Conservation (phyloP, 2,888 invertebrate species). For the Cephalotes varians region DNA sequence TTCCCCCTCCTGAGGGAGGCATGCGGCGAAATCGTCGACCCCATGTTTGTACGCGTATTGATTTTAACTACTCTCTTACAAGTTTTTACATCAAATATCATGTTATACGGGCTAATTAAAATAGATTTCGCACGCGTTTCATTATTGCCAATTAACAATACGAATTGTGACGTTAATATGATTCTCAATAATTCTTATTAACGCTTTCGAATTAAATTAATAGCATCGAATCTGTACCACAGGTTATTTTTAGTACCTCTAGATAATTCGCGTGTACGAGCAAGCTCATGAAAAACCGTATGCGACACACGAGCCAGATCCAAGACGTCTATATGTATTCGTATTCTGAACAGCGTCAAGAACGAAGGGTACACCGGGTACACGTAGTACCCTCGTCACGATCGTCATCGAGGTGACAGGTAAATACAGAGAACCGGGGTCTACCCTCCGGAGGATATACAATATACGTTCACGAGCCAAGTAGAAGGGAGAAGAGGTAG, state of each 20-base stretch:
- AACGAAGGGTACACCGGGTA: slow-evolving; percentile 41
- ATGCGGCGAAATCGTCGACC: slow-evolving; percentile 16
- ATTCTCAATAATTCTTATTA: background rate
- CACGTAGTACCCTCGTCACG: slow-evolving; percentile 81
- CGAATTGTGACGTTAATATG: background rate
- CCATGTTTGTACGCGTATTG: slow-evolving; percentile 20
- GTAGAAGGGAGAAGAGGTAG: slow-evolving; percentile 45
- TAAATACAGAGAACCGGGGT: slow-evolving; percentile 76
- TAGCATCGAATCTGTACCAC: background rate
- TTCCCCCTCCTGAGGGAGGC: slow-evolving; percentile 2
- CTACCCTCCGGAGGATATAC: slow-evolving; percentile 65
- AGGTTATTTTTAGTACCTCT: slow-evolving; percentile 5
- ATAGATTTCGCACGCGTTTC: background rate
- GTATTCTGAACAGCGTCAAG: slow-evolving; percentile 32
- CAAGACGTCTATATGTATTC: slow-evolving; percentile 22
- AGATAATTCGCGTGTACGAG: slow-evolving; percentile 31
- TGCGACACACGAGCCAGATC: slow-evolving; percentile 56
- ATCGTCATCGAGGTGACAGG: slow-evolving; percentile 85
- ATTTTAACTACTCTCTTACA: slow-evolving; percentile 23
- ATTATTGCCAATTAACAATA: slow-evolving; percentile 12
- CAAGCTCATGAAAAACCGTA: slow-evolving; percentile 28
- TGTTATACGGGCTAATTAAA: slow-evolving; percentile 19
- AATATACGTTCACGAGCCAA: slow-evolving; percentile 66
- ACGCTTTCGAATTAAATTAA: slow-evolving; percentile 6
- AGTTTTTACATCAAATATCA: slow-evolving; percentile 5